Evolutionary conservation across 2,888 invertebrate species (phyloP).

Genomic region (Callosobruchus maculatus): DNA sequence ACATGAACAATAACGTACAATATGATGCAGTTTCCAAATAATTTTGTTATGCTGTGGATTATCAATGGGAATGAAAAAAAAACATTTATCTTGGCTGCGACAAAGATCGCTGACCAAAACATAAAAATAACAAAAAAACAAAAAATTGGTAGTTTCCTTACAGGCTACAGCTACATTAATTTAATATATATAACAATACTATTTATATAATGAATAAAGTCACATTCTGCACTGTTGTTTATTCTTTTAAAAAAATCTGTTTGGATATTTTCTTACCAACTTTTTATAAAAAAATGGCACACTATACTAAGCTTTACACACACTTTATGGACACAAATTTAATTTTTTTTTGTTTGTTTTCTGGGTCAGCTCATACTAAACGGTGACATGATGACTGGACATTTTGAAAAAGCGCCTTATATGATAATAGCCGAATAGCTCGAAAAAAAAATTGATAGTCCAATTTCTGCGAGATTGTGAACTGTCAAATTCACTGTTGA

Average conservation of each 20-base stretch:
- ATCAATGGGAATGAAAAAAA: background rate
- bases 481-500: too few species aligned
- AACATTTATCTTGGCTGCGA: background rate
- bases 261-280: slow-evolving; percentile 37
- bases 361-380: slow-evolving; percentile 2
- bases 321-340: slow-evolving; percentile 45
- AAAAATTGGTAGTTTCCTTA: slow-evolving; percentile 35
- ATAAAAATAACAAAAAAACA: slow-evolving; percentile 17
- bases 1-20: background rate
- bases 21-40: background rate
- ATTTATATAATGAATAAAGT: slow-evolving; percentile 47
- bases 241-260: slow-evolving; percentile 32
- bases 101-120: background rate
- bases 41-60: background rate
- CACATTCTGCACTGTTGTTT: slow-evolving; percentile 28
- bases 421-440: background rate
- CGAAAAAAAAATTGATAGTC: too few species aligned
- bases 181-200: slow-evolving; percentile 58
- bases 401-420: too few species aligned
- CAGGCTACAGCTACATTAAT: slow-evolving; percentile 45
- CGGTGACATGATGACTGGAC: background rate
- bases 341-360: slow-evolving; percentile 12
- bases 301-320: slow-evolving; percentile 47
- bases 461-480: too few species aligned
- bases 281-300: slow-evolving; percentile 56